These are phyloP conservation scores for Syngnathus acus DNA, from an alignment of 2,797 vertebrate species.

Conservation along the genomic window DNA sequence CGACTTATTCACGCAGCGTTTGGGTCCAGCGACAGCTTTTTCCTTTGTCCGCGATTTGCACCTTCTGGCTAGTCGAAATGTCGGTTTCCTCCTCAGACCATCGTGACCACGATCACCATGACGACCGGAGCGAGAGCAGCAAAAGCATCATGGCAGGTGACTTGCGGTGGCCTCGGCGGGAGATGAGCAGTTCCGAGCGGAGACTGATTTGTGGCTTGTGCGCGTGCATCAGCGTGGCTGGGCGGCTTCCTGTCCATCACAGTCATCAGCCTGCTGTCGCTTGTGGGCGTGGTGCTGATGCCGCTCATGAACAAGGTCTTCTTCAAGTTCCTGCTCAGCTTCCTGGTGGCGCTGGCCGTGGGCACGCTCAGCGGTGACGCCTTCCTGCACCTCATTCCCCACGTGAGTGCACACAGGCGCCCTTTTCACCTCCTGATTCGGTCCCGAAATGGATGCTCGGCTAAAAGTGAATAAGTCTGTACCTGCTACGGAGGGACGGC, in stretches of 20 bases:
- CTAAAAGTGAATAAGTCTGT: too few species aligned
- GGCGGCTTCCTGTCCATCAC: constrained; percentile 92
- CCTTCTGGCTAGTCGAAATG: too few species aligned
- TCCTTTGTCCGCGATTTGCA: too few species aligned
- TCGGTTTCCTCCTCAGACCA: constrained; percentile 28
- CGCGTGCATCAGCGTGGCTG: constrained; percentile 77
- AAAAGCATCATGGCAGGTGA: constrained; percentile 45
- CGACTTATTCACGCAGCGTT: too few species aligned
- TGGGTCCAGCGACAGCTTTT: too few species aligned
- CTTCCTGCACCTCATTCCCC: constrained; percentile 92
- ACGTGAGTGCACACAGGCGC: constrained; percentile 72
- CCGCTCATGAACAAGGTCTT: constrained; percentile 90
- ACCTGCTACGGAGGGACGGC: too few species aligned
- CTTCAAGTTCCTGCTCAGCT: constrained; percentile 96
- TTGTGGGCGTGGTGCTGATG: constrained; percentile 85
- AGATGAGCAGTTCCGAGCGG: background rate
- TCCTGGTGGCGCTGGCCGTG: constrained; percentile 92
- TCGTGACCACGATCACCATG: constrained; percentile 39
- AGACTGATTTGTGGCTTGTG: background rate
- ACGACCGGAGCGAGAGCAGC: constrained; percentile 32
- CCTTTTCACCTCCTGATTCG: background rate
- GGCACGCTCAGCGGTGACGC: constrained; percentile 95
- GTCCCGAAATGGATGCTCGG: too few species aligned
- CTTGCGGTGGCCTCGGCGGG: background rate
- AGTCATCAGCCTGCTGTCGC: constrained; percentile 88